A percentile compares a stretch with the other conserved stretches of the same genome.
Conservation (phyloP, 2,888 invertebrate genomes). For the Campopleginae sp. region DNA sequence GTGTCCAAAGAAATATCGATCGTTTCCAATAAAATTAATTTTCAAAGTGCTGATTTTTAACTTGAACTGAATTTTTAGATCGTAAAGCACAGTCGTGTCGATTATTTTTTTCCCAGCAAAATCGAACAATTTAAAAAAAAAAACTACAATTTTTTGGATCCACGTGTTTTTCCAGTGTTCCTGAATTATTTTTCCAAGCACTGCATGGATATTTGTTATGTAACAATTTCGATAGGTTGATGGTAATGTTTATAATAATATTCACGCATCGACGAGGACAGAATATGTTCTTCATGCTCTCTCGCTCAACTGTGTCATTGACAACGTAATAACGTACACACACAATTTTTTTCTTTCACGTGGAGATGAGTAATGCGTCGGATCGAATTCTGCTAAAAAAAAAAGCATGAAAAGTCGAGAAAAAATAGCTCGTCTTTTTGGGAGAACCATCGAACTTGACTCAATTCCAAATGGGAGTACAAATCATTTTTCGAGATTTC, state of each 20-base stretch:
- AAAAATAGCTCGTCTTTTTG: background rate
- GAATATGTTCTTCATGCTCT: conserved; percentile 62
- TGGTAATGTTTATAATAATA: conserved; percentile 30
- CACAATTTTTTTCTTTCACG: background rate
- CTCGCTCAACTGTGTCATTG: conserved; percentile 68
- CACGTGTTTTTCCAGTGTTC: background rate
- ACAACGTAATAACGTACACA: conserved; percentile 47
- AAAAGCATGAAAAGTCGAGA: background rate
- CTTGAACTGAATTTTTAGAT: too few relatives aligned
- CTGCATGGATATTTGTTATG: background rate
- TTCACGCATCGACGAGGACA: conserved; percentile 33
- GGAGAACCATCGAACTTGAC: background rate
- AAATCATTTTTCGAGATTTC: background rate
- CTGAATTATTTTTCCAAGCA: background rate
- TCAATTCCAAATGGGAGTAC: background rate
- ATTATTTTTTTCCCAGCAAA: background rate
- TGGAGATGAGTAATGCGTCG: conserved; percentile 12
- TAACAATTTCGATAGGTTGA: conserved; percentile 25
- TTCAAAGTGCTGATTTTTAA: too few relatives aligned
- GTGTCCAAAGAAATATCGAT: too few relatives aligned
- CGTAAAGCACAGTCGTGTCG: background rate
- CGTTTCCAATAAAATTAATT: background rate
- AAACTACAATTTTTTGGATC: background rate
- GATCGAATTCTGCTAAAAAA: background rate
- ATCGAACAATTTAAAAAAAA: background rate